Evolutionary conservation across 2,113 vertebrate genomes (phyloP), one percentile per base, ranked within the genome.

Genomic region (Dicentrarchus labrax): DNA sequence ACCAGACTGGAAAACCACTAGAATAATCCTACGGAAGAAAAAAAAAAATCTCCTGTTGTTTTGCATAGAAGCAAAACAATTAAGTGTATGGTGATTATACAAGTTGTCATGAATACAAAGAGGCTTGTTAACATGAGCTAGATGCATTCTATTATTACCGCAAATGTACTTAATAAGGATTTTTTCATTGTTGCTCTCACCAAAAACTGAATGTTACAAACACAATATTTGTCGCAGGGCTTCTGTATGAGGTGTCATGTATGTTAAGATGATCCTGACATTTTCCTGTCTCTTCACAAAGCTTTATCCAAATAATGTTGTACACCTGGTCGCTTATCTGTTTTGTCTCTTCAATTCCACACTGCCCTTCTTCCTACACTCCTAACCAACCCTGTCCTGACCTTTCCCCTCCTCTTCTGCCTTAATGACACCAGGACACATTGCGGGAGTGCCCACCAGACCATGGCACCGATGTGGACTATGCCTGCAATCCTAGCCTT

Each of bases 401-500:
- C 61, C 36, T 83, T 24, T 38, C 5, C 47, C 64, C 45, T 71
- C 69, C 3, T 71, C 59, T 7, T 72, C 76, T 84, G 17, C 54
- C 57, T 75, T 2, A 48, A 1, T 61, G 48, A 47, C 43, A 1
- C 47, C 93, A 99, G 98, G 98, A 99, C 89, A 99, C 98, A 0
- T 95, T 99, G 86, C 96, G 98, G 47, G 98, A 99, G 92, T 99
- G 98, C 90, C 97, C 97, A 66, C 96, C 96, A 0, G 97, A 97
- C 80, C 83, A 91, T 47, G 66, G 69, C 73, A 77, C 83, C 2
- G 85, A 91, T 36, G 88, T 91, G 43, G 98, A 99, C 92, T 97
- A 97, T 85, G 96, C 96, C 94, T 99, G 98, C 94, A 97, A 99
- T 93, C 97, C 97, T 80, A 98, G 98, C 95, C 96, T 96, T 84